A percentile compares a stretch with the other conserved stretches of the same genome.
Conservation (phyloP, 2,888 invertebrate genomes). For the Limnephilus rhombicus region DNA sequence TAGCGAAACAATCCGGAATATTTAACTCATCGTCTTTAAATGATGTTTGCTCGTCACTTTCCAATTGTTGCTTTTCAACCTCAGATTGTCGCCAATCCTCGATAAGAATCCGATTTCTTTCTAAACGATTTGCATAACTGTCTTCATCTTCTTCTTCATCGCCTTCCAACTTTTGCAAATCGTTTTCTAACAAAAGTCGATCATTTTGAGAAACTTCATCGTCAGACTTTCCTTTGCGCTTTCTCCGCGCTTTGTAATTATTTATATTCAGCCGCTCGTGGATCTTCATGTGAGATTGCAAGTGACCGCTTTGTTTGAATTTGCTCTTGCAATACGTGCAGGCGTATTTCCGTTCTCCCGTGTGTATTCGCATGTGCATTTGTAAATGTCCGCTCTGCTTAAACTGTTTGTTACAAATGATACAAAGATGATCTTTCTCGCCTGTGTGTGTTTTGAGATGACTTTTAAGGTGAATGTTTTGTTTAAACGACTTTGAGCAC, state of each 20-base stretch:
- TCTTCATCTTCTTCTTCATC: not conserved
- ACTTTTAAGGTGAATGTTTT: constrained; percentile 63
- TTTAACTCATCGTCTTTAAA: not conserved
- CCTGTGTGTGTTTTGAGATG: constrained; percentile 63
- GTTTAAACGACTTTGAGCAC: constrained; percentile 59
- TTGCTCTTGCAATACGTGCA: constrained; percentile 59
- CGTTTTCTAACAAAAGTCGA: constrained; percentile 10
- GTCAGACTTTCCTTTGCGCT: not conserved
- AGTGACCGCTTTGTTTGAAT: constrained; percentile 64
- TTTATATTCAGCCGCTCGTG: constrained; percentile 42
- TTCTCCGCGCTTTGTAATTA: not conserved
- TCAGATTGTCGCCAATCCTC: not conserved
- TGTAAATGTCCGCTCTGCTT: constrained; percentile 64
- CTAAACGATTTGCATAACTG: not conserved
- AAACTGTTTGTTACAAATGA: constrained; percentile 60
- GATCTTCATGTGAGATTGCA: constrained; percentile 58
- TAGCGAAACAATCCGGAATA: too few relatives aligned
- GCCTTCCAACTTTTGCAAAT: not conserved
- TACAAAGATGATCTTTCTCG: constrained; percentile 60
- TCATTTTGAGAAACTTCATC: not conserved
- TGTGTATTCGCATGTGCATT: constrained; percentile 63
- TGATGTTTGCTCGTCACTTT: not conserved
- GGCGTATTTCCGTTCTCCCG: constrained; percentile 61
- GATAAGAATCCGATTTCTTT: not conserved
- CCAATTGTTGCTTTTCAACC: not conserved